Conservation (phyloP, 2,797 vertebrate genomes). For the Crossoptilon crossoptilon region DNA sequence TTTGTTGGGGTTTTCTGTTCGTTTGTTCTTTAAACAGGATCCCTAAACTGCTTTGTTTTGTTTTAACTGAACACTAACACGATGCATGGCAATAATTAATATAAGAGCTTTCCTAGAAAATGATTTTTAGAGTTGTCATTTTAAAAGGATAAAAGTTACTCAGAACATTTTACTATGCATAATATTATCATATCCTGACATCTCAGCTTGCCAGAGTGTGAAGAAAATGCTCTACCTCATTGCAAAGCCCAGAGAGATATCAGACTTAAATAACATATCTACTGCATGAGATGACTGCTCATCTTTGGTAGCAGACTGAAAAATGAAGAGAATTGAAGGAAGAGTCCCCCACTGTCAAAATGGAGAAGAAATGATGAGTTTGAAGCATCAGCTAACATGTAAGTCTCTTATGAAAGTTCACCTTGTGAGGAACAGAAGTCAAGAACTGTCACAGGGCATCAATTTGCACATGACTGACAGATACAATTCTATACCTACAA, state of each 20-base stretch:
- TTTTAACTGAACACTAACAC: neutral
- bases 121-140: neutral
- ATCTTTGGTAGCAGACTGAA: neutral
- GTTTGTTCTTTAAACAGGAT: neutral
- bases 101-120: neutral
- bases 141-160: constrained; percentile 4
- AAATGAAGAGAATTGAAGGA: neutral
- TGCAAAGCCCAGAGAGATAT: neutral
- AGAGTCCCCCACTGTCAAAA: neutral
- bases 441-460: neutral
- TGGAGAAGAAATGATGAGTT: neutral
- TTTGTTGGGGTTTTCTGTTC: neutral
- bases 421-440: neutral
- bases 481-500: neutral
- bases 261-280: neutral
- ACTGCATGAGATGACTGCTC: neutral
- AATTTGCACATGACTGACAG: neutral
- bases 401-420: neutral
- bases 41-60: neutral
- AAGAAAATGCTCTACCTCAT: neutral
- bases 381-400: neutral
- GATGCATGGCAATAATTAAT: neutral
- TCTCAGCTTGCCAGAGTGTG: neutral
- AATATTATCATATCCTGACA: neutral
- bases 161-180: neutral